Evolutionary conservation across 2,888 invertebrate genomes (phyloP).

Genomic region (Chaetoderma sp.): DNA sequence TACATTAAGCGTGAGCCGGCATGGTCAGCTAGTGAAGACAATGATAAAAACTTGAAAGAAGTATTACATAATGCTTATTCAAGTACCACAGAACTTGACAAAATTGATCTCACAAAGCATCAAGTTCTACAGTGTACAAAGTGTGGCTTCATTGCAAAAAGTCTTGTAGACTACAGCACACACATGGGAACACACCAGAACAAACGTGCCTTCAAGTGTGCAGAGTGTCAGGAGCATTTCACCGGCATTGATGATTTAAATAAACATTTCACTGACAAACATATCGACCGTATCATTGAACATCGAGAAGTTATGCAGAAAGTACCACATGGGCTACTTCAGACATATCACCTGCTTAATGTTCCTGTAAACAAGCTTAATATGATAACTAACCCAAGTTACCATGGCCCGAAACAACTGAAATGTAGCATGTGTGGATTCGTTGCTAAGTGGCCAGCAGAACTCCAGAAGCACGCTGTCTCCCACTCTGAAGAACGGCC

Average conservation of each 20-base stretch:
- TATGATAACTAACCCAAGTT: slow-evolving; percentile 43
- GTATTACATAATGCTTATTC: slow-evolving; percentile 13
- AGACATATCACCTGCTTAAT: slow-evolving; percentile 58
- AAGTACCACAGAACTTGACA: slow-evolving; percentile 12
- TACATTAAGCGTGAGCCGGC: slow-evolving; percentile 35
- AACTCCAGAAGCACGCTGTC: slow-evolving; percentile 66
- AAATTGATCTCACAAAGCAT: slow-evolving; percentile 20
- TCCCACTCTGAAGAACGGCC: slow-evolving; percentile 66
- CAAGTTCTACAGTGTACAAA: slow-evolving; percentile 52
- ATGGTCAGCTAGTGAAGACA: slow-evolving; percentile 34
- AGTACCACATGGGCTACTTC: slow-evolving; percentile 59
- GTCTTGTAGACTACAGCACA: slow-evolving; percentile 54
- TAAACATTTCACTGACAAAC: slow-evolving; percentile 60
- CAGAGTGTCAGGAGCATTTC: slow-evolving; percentile 62
- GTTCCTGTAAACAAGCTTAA: slow-evolving; percentile 59
- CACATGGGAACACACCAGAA: slow-evolving; percentile 59
- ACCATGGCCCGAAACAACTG: slow-evolving; percentile 51
- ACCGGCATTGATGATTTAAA: slow-evolving; percentile 63
- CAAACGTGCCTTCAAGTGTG: slow-evolving; percentile 60
- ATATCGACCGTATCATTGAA: slow-evolving; percentile 55
- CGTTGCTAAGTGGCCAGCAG: slow-evolving; percentile 66
- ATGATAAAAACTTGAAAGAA: slow-evolving; percentile 14
- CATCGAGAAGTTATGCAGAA: slow-evolving; percentile 60
- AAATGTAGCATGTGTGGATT: slow-evolving; percentile 67
- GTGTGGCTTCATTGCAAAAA: slow-evolving; percentile 56